phyloP scores from a whole-genome alignment of 2,797 vertebrate genomes.

The Antennarius maculatus region DNA sequence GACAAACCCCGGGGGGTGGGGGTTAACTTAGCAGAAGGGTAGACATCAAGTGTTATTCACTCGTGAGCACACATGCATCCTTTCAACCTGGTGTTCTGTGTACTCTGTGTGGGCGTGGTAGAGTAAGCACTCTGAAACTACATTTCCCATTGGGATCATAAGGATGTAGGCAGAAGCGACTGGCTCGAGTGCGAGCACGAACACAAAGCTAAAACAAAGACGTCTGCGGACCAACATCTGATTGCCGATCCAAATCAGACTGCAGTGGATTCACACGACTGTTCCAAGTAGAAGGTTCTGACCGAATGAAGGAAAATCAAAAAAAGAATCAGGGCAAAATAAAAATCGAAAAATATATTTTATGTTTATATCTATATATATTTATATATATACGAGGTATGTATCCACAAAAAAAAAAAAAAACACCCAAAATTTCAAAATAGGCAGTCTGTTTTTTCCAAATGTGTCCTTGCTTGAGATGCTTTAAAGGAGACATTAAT shows the following conservation, averaged over 20 bases:
- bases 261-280: conserved; percentile 31
- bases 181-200: conserved; percentile 42
- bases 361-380: conserved; percentile 82
- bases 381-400: conserved; percentile 85
- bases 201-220: conserved; percentile 20
- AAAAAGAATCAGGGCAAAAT: conserved; percentile 54
- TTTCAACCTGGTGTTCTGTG: conserved; percentile 23
- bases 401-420: conserved; percentile 78
- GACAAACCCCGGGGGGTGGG: conserved; percentile 4
- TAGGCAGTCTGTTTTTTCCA: conserved; percentile 71
- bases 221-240: conserved; percentile 24
- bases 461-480: conserved; percentile 60
- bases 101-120: conserved; percentile 12
- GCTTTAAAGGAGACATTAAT: conserved; percentile 73
- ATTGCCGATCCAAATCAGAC: conserved; percentile 19
- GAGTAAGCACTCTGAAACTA: conserved; percentile 40
- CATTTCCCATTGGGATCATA: conserved; percentile 65
- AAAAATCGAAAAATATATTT: conserved; percentile 85
- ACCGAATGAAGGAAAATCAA: conserved; percentile 58
- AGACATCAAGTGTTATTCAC: conserved; percentile 20
- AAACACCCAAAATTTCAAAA: conserved; percentile 74
- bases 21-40: conserved; percentile 11
- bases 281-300: conserved; percentile 37
- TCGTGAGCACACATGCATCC: conserved; percentile 25
- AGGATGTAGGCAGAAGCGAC: conserved; percentile 35